Percentiles rank a stretch among this genome's conserved stretches.
These are phyloP conservation scores for Chloroclysta siterata DNA, from an alignment of 2,888 invertebrate species.

Conservation along the genomic window DNA sequence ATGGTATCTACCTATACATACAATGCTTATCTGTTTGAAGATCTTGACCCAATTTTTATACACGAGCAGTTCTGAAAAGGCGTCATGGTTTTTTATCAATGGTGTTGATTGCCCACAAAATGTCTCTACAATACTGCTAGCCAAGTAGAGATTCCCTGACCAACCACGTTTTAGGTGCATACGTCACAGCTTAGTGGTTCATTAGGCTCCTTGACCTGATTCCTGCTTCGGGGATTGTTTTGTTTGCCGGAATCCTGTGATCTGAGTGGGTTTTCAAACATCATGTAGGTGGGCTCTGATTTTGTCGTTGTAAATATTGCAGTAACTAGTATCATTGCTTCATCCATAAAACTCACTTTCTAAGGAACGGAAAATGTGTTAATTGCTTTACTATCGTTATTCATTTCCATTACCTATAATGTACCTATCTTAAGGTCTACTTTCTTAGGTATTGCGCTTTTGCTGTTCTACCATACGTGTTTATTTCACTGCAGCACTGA, in stretches of 20 bases:
- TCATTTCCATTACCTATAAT: slow-evolving; percentile 1
- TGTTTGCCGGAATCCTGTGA: too few species aligned
- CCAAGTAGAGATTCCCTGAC: too few species aligned
- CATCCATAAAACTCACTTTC: slow-evolving; percentile 4
- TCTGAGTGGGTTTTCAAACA: too few species aligned
- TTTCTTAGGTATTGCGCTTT: slow-evolving; percentile 16
- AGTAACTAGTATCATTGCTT: too few species aligned
- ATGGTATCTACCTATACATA: slow-evolving; percentile 36
- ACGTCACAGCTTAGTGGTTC: too few species aligned
- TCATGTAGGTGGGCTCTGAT: too few species aligned
- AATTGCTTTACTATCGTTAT: not conserved
- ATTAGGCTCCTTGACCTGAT: too few species aligned
- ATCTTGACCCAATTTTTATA: slow-evolving; percentile 79
- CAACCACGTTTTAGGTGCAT: too few species aligned
- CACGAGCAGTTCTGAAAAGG: slow-evolving; percentile 53
- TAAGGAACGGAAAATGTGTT: not conserved
- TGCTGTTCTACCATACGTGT: slow-evolving; percentile 19
- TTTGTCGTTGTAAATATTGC: too few species aligned
- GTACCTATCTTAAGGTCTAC: slow-evolving; percentile 8
- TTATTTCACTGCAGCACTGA: slow-evolving; percentile 30
- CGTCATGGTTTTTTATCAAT: slow-evolving; percentile 15
- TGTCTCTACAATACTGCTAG: not conserved
- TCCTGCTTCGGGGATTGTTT: too few species aligned
- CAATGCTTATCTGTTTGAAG: slow-evolving; percentile 71
- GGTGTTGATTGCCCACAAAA: not conserved